Conservation (phyloP, 2,888 invertebrate genomes). For the Neoitamus cyanurus region DNA sequence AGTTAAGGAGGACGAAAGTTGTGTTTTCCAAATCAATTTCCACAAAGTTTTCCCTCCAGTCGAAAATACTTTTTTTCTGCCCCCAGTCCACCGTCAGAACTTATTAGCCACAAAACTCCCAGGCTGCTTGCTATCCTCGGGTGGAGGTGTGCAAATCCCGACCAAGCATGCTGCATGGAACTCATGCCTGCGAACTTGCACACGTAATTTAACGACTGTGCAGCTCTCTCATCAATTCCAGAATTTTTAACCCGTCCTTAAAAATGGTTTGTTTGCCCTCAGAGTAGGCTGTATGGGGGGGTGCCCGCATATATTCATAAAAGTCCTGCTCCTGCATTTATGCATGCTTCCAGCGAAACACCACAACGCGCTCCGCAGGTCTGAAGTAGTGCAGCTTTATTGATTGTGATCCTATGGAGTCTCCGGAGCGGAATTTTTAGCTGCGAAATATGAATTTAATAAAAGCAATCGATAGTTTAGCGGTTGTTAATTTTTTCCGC, state of each 20-base stretch:
- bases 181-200: not conserved
- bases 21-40: conserved; percentile 45
- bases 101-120: not conserved
- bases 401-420: conserved; percentile 20
- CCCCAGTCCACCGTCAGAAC: not conserved
- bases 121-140: too few species aligned
- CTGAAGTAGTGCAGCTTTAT: conserved; percentile 41
- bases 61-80: not conserved
- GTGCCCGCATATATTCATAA: not conserved
- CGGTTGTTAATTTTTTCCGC: not conserved
- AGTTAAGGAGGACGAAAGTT: conserved; percentile 31
- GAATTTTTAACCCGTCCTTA: not conserved
- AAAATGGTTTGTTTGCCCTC: not conserved
- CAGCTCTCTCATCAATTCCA: not conserved
- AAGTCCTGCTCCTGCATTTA: not conserved
- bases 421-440: conserved; percentile 17
- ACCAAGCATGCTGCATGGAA: not conserved
- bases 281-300: not conserved
- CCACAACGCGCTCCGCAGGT: not conserved
- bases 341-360: not conserved
- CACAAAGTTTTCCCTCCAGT: conserved; percentile 15
- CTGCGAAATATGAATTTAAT: conserved; percentile 39
- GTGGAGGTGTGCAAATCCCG: not conserved
- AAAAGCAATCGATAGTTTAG: conserved; percentile 37
- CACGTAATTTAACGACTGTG: conserved; percentile 3